These are phyloP conservation scores for Eurois occulta DNA, from an alignment of 2,888 invertebrate genomes.

Conservation along the genomic window DNA sequence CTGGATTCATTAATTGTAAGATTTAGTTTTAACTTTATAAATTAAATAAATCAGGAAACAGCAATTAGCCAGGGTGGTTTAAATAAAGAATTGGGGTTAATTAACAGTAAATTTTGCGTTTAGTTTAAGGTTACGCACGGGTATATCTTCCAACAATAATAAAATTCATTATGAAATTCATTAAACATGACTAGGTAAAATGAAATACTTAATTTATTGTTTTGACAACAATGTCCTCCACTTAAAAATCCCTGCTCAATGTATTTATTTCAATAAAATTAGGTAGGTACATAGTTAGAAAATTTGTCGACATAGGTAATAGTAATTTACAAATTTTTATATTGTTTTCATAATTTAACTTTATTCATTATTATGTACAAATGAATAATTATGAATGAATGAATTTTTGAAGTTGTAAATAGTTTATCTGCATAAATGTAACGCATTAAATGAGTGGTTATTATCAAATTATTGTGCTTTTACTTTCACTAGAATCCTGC, in stretches of 20 bases:
- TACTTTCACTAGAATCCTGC: neutral
- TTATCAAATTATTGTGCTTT: slow-evolving; percentile 28
- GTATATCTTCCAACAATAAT: neutral
- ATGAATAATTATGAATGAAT: slow-evolving; percentile 35
- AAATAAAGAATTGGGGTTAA: neutral
- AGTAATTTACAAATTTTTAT: neutral
- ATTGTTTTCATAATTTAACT: slow-evolving; percentile 20
- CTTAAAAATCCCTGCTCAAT: slow-evolving; percentile 12
- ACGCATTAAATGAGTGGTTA: slow-evolving; percentile 47
- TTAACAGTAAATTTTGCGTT: neutral
- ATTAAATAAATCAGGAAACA: neutral
- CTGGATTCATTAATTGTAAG: neutral
- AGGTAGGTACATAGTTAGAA: slow-evolving; percentile 38
- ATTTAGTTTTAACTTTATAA: neutral
- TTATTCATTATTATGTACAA: slow-evolving; percentile 24
- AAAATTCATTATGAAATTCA: neutral
- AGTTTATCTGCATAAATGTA: slow-evolving; percentile 46
- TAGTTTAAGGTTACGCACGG: neutral
- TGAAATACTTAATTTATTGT: neutral
- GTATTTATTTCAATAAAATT: neutral
- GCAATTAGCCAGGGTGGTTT: neutral
- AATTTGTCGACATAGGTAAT: slow-evolving; percentile 19
- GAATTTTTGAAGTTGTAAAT: slow-evolving; percentile 42
- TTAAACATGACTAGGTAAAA: neutral
- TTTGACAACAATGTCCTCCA: neutral